Base-by-base conservation (phyloP, 1,140 invertebrate genomes). In the Drosophila mayri region DNA sequence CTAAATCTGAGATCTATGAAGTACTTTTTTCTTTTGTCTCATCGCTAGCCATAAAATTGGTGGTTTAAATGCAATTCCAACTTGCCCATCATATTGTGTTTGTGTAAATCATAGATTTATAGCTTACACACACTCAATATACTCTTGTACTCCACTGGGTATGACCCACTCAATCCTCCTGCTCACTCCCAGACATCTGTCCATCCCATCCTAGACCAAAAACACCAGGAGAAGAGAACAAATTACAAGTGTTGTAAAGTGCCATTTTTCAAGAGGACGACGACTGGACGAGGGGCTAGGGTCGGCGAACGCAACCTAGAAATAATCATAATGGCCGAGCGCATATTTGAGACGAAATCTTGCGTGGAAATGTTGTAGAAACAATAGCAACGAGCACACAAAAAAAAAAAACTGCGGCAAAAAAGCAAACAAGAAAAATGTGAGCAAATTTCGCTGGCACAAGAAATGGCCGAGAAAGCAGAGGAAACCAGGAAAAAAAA, bases 171-270 rank as follows among this genome's bases (percentile, higher is more conserved):
- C 18, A 14, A 20, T 38, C 14, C 20, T 38, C 52, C 35, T 55
- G 32, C 50, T 22, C 32, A 10, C 18, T 43, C 18, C 16, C n/a
- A 62, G 10, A 37, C 22, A n/a, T 30, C 44, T 62, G 54, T 52
- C 47, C 66, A 55, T 30, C 28, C 35, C 35, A 12, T 47, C 32
- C 22, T 4, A 58, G 28, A 68, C 12, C 25, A 60, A 59, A 57
- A 30, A 49, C 20, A 4, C 5, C 16, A 38, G 62, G 25, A 63
- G 57, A 43, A 60, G 66, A 70, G 70, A 83, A 91, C 87, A 91
- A 87, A 91, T 91, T 91, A 84, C 87, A 91, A 80, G 61, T 81
- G 87, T 91, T 91, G 87, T 91, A 91, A 91, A 91, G 80, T 91
- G 84, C 77, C 82, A 91, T 91, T 91, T 91, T 91, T 91, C 87